A percentile compares a stretch with the other conserved stretches of the same genome.
These are phyloP conservation scores for Eciton burchellii DNA, from an alignment of 1,140 invertebrate species.

Conservation along the genomic window DNA sequence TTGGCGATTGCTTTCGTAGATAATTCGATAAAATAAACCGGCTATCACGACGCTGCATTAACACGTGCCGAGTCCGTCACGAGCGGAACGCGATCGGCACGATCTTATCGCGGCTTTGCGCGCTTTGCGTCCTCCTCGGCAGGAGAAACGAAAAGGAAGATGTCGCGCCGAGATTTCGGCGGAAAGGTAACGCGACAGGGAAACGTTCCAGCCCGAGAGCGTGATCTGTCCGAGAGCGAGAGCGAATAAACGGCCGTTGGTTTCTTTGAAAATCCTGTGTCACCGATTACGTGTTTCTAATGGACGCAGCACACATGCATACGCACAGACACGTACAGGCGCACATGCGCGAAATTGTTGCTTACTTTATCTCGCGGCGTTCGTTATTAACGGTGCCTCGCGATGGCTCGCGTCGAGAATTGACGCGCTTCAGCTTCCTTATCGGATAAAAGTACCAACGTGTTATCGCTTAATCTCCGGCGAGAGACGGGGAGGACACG, in stretches of 20 bases:
- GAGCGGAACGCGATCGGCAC: constrained; percentile 13
- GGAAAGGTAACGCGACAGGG: constrained; percentile 22
- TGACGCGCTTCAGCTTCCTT: constrained; percentile 1
- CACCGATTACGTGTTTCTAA: constrained; percentile 22
- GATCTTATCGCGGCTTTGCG: constrained; percentile 21
- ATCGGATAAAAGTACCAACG: constrained; percentile 40
- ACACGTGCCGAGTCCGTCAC: constrained; percentile 13
- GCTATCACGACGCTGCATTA: background rate
- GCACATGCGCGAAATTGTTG: no score
- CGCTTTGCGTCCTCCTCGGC: background rate
- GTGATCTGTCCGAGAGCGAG: constrained; percentile 62
- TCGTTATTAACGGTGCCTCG: constrained; percentile 32
- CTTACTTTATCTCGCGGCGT: background rate
- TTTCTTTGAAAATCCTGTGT: constrained; percentile 45
- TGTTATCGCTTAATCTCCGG: constrained; percentile 32
- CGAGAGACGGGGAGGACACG: constrained; percentile 17
- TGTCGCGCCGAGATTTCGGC: background rate
- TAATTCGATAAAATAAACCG: no score
- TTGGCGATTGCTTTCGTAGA: no score
- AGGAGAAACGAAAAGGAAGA: background rate
- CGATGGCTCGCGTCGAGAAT: constrained; percentile 19
- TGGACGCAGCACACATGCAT: background rate
- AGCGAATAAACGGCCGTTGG: constrained; percentile 62
- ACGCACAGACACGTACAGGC: no score
- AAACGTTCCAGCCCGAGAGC: constrained; percentile 26